Evolutionary conservation across 2,797 vertebrate species (phyloP).

Genomic region (Atherinosoma microstoma): DNA sequence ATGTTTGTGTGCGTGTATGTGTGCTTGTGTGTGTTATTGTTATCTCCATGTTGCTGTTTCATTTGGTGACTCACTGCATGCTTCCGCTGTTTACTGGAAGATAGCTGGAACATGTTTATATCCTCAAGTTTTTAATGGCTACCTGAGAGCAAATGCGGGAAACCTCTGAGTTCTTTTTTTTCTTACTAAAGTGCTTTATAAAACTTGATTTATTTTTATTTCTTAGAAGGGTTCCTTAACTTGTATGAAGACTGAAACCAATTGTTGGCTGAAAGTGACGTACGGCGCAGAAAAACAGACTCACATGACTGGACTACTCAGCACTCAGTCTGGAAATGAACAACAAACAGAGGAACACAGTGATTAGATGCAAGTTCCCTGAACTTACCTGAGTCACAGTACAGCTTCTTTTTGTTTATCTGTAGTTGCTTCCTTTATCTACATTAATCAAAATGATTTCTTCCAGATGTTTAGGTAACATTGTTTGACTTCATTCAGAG

Average conservation of each 20-base stretch:
- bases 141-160: slow-evolving; percentile 71
- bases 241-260: slow-evolving; percentile 22
- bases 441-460: slow-evolving; percentile 14
- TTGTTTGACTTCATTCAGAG: not conserved
- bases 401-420: not conserved
- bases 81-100: slow-evolving; percentile 77
- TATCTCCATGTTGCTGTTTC: slow-evolving; percentile 55
- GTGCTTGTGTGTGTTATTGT: slow-evolving; percentile 44
- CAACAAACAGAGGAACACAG: slow-evolving; percentile 10
- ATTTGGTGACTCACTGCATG: slow-evolving; percentile 65
- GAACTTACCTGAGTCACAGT: slow-evolving; percentile 7
- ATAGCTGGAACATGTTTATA: slow-evolving; percentile 73
- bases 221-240: slow-evolving; percentile 26
- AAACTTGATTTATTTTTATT: slow-evolving; percentile 63
- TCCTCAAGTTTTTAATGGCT: slow-evolving; percentile 74
- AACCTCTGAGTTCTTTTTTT: slow-evolving; percentile 38
- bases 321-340: slow-evolving; percentile 10
- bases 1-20: slow-evolving; percentile 33
- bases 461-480: slow-evolving; percentile 17
- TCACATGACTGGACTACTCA: slow-evolving; percentile 3
- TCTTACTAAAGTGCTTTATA: slow-evolving; percentile 56
- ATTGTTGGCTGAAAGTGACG: slow-evolving; percentile 39
- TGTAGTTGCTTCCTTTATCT: slow-evolving; percentile 2
- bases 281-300: slow-evolving; percentile 13
- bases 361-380: not conserved